Percentiles rank a stretch among this genome's conserved stretches.
These are phyloP conservation scores for Caranx ignobilis DNA, from an alignment of 2,113 vertebrate species.

Conservation along the genomic window DNA sequence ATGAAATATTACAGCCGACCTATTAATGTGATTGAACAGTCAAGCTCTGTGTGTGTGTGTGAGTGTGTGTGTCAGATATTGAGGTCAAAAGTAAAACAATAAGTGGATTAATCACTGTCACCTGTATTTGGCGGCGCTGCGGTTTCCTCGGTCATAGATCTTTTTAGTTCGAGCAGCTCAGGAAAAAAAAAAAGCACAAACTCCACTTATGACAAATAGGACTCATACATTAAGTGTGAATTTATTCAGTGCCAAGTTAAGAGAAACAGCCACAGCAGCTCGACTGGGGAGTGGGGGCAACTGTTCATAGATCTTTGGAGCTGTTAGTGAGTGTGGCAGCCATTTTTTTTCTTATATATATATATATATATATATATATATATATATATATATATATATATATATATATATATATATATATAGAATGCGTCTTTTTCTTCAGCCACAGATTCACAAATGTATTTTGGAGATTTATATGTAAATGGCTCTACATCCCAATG, in stretches of 20 bases:
- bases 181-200: conserved; percentile 42
- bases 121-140: neutral
- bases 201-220: conserved; percentile 53
- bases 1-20: conserved; percentile 6
- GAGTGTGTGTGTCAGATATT: neutral
- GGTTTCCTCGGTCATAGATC: conserved; percentile 42
- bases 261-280: conserved; percentile 30
- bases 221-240: conserved; percentile 59
- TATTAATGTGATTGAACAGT: conserved; percentile 34
- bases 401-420: too few relatives aligned
- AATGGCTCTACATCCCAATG: too few relatives aligned
- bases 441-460: too few relatives aligned
- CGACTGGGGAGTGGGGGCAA: conserved; percentile 14
- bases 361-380: too few relatives aligned
- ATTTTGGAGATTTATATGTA: too few relatives aligned
- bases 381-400: too few relatives aligned
- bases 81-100: conserved; percentile 45
- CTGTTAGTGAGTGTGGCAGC: conserved; percentile 29
- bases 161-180: conserved; percentile 26
- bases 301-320: conserved; percentile 56
- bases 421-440: too few relatives aligned
- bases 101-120: conserved; percentile 61
- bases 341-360: neutral
- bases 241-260: conserved; percentile 51
- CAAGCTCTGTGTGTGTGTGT: neutral